A percentile compares a stretch with the other conserved stretches of the same genome.
phyloP scores from a whole-genome alignment of 1,140 invertebrate species.

The Platyscapa corneri region DNA sequence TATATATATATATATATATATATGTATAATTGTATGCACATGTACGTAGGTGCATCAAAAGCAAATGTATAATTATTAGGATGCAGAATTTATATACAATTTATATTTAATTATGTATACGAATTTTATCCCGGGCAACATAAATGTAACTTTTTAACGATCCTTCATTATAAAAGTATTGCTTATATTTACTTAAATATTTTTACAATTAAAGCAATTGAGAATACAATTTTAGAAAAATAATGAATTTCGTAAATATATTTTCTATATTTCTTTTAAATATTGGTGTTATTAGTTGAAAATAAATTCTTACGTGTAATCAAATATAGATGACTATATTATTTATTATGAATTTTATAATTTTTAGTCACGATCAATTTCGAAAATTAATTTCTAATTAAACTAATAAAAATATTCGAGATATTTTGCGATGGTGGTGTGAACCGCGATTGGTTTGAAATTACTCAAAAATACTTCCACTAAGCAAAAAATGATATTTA shows the following conservation, averaged over 20 bases:
- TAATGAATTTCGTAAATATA: neutral
- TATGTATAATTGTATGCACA: neutral
- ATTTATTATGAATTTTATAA: slow-evolving; percentile 15
- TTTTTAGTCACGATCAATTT: neutral
- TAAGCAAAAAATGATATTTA: neutral
- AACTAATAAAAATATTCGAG: neutral
- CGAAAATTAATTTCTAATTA: neutral
- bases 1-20: neutral
- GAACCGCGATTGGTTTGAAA: neutral
- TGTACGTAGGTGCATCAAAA: neutral
- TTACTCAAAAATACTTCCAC: too few relatives aligned
- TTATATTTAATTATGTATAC: neutral
- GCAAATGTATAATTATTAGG: neutral
- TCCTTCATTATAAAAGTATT: neutral
- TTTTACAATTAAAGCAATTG: too few relatives aligned
- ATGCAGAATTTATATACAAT: neutral
- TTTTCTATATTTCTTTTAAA: neutral
- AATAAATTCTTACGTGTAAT: neutral
- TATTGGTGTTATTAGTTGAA: neutral
- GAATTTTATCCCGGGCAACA: slow-evolving; percentile 15
- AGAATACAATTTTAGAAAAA: too few relatives aligned
- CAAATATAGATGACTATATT: neutral
- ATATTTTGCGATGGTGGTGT: too few relatives aligned
- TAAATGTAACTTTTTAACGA: neutral
- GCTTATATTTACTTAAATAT: neutral